Evolutionary conservation across 2,113 vertebrate species (phyloP).

Genomic region (Centrocercus urophasianus): DNA sequence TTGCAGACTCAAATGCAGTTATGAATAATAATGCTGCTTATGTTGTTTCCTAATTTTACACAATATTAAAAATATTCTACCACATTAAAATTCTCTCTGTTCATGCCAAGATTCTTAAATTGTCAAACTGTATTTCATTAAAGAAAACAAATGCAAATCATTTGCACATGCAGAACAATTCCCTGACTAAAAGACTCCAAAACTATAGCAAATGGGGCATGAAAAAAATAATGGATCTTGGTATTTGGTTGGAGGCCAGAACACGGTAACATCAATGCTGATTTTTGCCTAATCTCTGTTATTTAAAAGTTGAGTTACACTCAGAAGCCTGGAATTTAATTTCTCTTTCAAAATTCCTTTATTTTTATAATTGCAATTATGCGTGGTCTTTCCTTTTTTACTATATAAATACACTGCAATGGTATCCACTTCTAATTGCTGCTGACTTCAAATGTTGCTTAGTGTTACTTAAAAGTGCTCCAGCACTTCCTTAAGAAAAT

Average conservation of each 20-base stretch:
- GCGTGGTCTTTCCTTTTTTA: neutral
- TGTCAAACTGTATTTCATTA: neutral
- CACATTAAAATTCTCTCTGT: slow-evolving; percentile 27
- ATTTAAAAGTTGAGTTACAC: neutral
- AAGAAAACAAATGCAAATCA: neutral
- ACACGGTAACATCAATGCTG: neutral
- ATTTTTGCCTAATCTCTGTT: neutral
- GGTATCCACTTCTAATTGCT: neutral
- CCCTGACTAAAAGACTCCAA: neutral
- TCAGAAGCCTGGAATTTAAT: neutral
- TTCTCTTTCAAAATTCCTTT: neutral
- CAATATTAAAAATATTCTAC: slow-evolving; percentile 36
- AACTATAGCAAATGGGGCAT: neutral
- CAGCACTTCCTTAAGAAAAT: neutral
- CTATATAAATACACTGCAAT: neutral
- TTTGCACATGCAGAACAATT: neutral
- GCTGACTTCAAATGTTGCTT: neutral
- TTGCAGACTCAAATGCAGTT: slow-evolving; percentile 44
- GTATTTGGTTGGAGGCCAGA: neutral
- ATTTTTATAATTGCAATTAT: neutral
- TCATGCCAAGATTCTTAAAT: neutral
- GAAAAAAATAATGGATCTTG: neutral
- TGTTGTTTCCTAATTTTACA: slow-evolving; percentile 33
- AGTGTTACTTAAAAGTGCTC: neutral
- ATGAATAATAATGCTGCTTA: slow-evolving; percentile 39